These are phyloP conservation scores for Pyrrhura leucotis DNA, from an alignment of 2,797 vertebrate genomes.

Conservation along the genomic window DNA sequence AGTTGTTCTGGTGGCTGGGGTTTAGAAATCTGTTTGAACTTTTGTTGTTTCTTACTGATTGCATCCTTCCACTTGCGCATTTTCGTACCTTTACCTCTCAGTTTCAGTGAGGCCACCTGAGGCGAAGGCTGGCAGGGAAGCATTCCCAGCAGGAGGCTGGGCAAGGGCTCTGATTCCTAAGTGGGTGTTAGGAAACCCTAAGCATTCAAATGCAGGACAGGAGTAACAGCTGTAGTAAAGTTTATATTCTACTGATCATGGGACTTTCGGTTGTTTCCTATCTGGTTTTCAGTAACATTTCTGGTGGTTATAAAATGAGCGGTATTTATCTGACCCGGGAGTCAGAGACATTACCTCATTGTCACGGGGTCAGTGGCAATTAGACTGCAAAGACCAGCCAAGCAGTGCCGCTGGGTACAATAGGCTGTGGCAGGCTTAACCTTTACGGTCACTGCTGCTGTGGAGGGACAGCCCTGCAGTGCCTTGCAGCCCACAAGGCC, in stretches of 20 bases:
- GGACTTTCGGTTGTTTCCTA: conserved; percentile 32
- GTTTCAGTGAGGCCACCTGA: background rate
- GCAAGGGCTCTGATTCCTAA: background rate
- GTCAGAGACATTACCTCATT: conserved; percentile 71
- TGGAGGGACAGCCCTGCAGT: background rate
- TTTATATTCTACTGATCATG: background rate
- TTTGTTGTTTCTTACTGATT: rapidly evolving
- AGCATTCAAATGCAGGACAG: background rate
- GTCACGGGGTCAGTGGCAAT: conserved; percentile 61
- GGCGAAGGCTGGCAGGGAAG: background rate
- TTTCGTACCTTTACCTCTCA: background rate
- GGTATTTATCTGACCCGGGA: conserved; percentile 61
- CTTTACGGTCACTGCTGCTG: conserved; percentile 31
- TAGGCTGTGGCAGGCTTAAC: conserved; percentile 35
- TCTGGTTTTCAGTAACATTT: conserved; percentile 54
- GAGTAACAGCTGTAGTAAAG: background rate
- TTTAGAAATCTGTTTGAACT: background rate
- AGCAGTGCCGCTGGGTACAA: conserved; percentile 45
- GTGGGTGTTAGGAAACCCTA: background rate
- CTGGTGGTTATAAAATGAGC: conserved; percentile 61
- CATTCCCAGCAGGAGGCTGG: rapidly evolving
- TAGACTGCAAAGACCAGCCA: conserved; percentile 44
- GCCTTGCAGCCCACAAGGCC: background rate
- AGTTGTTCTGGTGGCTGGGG: background rate
- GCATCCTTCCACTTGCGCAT: background rate